phyloP scores from a whole-genome alignment of 2,888 invertebrate species.

The Zootermopsis nevadensis region DNA sequence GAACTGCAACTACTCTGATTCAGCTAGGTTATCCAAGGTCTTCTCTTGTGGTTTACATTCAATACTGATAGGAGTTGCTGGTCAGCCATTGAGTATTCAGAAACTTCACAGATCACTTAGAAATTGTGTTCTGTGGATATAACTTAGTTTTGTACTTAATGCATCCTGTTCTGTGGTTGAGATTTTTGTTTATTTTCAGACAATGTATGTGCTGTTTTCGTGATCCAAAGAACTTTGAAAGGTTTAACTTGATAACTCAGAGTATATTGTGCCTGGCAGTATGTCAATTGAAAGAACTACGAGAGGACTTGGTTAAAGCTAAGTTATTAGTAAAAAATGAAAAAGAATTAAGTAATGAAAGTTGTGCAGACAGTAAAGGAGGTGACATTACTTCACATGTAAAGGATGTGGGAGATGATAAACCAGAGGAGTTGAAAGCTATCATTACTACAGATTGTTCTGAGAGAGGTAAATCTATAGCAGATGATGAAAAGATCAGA shows the following conservation, averaged over 20 bases:
- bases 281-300: conserved; percentile 81
- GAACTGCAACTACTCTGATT: too few relatives aligned
- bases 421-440: conserved; percentile 56
- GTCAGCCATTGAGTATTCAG: neutral
- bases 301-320: conserved; percentile 65
- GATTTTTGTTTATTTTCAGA: conserved; percentile 67
- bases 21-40: too few relatives aligned
- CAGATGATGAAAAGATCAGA: conserved; percentile 29
- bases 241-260: conserved; percentile 89
- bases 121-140: too few relatives aligned
- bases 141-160: neutral
- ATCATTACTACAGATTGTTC: neutral
- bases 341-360: conserved; percentile 45
- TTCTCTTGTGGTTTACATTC: too few relatives aligned
- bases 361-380: conserved; percentile 10
- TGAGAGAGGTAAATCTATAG: conserved; percentile 53
- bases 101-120: neutral
- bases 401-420: conserved; percentile 60
- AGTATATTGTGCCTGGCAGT: conserved; percentile 86
- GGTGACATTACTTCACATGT: conserved; percentile 54
- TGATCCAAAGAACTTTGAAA: conserved; percentile 91
- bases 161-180: neutral
- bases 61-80: neutral
- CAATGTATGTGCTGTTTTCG: conserved; percentile 97
- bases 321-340: conserved; percentile 59